A percentile compares a stretch with the other conserved stretches of the same genome.
phyloP scores from a whole-genome alignment of 1,140 invertebrate species.

The Gonioctena quinquepunctata region DNA sequence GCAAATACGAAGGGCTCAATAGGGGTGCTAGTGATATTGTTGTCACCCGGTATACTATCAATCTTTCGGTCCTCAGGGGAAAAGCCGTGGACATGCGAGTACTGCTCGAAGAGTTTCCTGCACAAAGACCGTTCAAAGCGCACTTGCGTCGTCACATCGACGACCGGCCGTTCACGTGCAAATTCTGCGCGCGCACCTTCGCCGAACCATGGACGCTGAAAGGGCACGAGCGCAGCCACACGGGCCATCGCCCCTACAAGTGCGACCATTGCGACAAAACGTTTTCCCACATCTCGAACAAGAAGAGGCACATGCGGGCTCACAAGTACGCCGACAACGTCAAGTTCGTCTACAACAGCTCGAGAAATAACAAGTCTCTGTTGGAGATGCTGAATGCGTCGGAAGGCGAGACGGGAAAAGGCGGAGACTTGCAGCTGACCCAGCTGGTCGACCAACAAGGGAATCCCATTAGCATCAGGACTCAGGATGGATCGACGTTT shows the following conservation, averaged over 20 bases:
- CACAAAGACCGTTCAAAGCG: conserved; percentile 68
- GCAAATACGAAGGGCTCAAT: no score
- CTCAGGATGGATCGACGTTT: conserved; percentile 65
- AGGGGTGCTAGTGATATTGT: no score
- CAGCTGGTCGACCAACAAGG: conserved; percentile 70
- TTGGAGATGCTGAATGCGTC: neutral
- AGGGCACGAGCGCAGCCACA: conserved; percentile 70
- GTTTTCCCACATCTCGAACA: conserved; percentile 72
- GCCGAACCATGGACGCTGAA: conserved; percentile 69
- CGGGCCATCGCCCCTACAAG: conserved; percentile 77
- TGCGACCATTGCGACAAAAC: conserved; percentile 75
- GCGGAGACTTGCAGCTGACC: conserved; percentile 30
- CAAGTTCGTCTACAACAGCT: neutral
- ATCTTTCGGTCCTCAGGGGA: conserved; percentile 48
- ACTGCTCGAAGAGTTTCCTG: conserved; percentile 64
- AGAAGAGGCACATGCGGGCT: conserved; percentile 64
- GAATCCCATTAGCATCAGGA: conserved; percentile 69
- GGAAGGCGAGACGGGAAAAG: neutral
- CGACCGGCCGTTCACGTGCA: conserved; percentile 68
- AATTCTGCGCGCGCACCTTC: conserved; percentile 63
- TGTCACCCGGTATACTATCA: no score
- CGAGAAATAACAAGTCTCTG: neutral
- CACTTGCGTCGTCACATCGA: conserved; percentile 67
- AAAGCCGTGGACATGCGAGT: conserved; percentile 65
- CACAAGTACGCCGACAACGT: neutral